Percentiles rank a stretch among this genome's conserved stretches.
These are phyloP conservation scores for Macropodus opercularis DNA, from an alignment of 2,797 vertebrate species.

Conservation along the genomic window DNA sequence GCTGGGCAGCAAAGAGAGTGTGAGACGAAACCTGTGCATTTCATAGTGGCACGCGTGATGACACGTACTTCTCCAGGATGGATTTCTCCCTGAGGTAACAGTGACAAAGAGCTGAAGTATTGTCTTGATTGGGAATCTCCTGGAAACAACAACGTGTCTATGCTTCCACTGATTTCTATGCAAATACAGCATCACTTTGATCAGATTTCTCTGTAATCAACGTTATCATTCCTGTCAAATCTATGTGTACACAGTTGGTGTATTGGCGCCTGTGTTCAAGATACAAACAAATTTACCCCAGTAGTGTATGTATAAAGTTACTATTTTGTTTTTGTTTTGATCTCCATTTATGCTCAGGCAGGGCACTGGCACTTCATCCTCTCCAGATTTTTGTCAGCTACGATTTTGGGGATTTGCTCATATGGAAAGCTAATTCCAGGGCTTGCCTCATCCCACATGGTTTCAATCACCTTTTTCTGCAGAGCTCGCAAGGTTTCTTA, in stretches of 20 bases:
- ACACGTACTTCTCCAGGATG: constrained; percentile 43
- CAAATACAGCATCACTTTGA: constrained; percentile 44
- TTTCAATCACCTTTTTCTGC: constrained; percentile 78
- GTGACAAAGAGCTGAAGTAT: constrained; percentile 37
- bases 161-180: constrained; percentile 20
- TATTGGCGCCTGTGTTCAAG: constrained; percentile 31
- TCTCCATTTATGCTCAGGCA: constrained; percentile 63
- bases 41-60: constrained; percentile 32
- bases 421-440: constrained; percentile 78
- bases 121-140: constrained; percentile 35
- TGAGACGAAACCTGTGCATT: constrained; percentile 35
- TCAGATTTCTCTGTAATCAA: constrained; percentile 37
- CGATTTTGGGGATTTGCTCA: constrained; percentile 73
- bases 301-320: neutral
- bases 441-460: constrained; percentile 84
- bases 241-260: constrained; percentile 20
- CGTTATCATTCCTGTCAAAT: constrained; percentile 12
- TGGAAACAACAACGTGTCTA: constrained; percentile 44
- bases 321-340: constrained; percentile 45
- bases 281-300: constrained; percentile 23
- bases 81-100: constrained; percentile 47
- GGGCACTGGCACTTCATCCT: constrained; percentile 65
- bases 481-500: constrained; percentile 66
- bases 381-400: constrained; percentile 76
- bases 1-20: constrained; percentile 45